Conservation (phyloP, 2,797 vertebrate genomes). For the Myotis pilosus region DNA sequence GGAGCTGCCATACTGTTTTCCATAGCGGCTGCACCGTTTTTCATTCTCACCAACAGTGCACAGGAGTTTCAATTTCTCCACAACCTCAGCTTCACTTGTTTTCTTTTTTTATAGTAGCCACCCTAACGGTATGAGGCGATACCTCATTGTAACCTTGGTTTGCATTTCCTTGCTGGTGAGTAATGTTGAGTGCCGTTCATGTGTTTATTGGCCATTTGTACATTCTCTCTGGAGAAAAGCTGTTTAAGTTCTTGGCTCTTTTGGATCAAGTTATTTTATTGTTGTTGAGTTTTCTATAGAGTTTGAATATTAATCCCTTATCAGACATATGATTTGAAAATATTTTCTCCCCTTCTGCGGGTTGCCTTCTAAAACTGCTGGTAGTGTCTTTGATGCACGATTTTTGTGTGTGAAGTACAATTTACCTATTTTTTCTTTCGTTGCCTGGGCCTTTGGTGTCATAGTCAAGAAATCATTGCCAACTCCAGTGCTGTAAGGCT, state of each 20-base stretch:
- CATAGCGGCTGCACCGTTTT: background rate
- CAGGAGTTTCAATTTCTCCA: background rate
- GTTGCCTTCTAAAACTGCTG: background rate
- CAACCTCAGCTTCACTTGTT: background rate
- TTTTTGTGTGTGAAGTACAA: background rate
- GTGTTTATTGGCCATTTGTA: background rate
- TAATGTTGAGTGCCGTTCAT: background rate
- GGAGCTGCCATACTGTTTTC: background rate
- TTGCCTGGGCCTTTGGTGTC: background rate
- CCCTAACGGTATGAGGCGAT: background rate
- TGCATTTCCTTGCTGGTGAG: background rate
- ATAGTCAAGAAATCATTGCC: background rate
- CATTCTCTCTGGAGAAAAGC: background rate
- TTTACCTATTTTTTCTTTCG: background rate
- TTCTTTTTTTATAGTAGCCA: background rate
- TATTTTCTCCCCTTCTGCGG: background rate
- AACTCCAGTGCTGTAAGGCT: background rate
- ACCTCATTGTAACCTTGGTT: background rate
- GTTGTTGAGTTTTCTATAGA: background rate
- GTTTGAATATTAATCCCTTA: background rate
- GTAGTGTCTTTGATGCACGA: background rate
- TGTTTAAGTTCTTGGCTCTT: background rate
- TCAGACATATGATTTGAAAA: background rate
- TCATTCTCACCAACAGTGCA: background rate
- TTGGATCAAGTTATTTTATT: background rate